Percentiles rank a stretch among this genome's conserved stretches.
These are phyloP conservation scores for Tenthredo amoena DNA, from an alignment of 2,888 invertebrate genomes.

Conservation along the genomic window DNA sequence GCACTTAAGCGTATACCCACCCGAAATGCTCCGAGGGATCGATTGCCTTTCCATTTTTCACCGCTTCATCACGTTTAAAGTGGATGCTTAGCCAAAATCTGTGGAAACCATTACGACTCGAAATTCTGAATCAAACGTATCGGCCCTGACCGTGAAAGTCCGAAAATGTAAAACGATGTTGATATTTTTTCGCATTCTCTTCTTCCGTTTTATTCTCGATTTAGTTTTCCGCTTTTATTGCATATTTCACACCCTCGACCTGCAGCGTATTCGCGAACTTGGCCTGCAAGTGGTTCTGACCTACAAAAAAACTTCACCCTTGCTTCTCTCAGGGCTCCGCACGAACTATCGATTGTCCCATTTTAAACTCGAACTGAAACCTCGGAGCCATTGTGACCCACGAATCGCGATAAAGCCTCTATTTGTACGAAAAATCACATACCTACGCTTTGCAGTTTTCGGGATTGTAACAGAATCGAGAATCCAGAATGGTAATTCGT, in stretches of 20 bases:
- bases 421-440: neutral
- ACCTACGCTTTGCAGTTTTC: neutral
- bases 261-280: neutral
- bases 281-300: slow-evolving; percentile 37
- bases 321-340: neutral
- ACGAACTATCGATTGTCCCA: slow-evolving; percentile 52
- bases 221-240: neutral
- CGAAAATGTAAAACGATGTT: neutral
- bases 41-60: slow-evolving; percentile 43
- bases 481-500: neutral
- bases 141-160: slow-evolving; percentile 18
- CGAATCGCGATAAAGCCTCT: neutral
- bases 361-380: slow-evolving; percentile 33
- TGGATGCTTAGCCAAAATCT: slow-evolving; percentile 20
- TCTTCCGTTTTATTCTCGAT: neutral
- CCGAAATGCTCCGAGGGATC: slow-evolving; percentile 28
- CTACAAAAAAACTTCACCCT: slow-evolving; percentile 51
- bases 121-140: neutral
- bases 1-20: neutral
- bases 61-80: slow-evolving; percentile 45
- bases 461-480: neutral
- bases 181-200: neutral
- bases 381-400: neutral
- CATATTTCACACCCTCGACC: neutral
- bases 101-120: slow-evolving; percentile 17